Evolutionary conservation across 2,888 invertebrate genomes (phyloP).

Genomic region (Cataglyphis cursor): DNA sequence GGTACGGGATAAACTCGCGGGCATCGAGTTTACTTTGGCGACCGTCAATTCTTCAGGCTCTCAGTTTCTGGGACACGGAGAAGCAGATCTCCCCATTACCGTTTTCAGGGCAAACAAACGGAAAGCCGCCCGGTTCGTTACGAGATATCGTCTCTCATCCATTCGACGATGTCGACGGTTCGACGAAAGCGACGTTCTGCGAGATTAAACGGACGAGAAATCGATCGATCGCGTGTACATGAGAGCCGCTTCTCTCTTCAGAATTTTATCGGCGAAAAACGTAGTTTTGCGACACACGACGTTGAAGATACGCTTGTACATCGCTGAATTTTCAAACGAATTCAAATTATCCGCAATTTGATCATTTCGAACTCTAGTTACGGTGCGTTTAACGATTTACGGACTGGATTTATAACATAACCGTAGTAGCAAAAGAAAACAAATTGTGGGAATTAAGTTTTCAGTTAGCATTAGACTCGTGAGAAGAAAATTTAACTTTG

Average conservation of each 20-base stretch:
- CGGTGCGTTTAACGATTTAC: constrained; percentile 21
- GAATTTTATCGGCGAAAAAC: not conserved
- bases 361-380: not conserved
- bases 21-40: constrained; percentile 65
- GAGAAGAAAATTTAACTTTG: not conserved
- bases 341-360: not conserved
- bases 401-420: not conserved
- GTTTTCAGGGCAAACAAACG: constrained; percentile 71
- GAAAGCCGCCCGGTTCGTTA: constrained; percentile 67
- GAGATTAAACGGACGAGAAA: constrained; percentile 59
- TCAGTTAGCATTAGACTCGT: not conserved
- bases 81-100: constrained; percentile 65
- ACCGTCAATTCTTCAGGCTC: constrained; percentile 63
- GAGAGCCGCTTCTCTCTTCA: constrained; percentile 24
- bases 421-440: not conserved
- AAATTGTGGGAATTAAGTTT: not conserved
- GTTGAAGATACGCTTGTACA: constrained; percentile 13
- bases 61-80: constrained; percentile 66
- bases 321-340: constrained; percentile 12
- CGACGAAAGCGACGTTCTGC: constrained; percentile 51
- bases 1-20: constrained; percentile 51
- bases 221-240: constrained; percentile 49
- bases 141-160: constrained; percentile 43
- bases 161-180: constrained; percentile 9
- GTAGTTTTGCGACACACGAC: not conserved